These are phyloP conservation scores for Parazoanthus darwini DNA, from an alignment of 92 coral and sea anemone species.

Conservation along the genomic window DNA sequence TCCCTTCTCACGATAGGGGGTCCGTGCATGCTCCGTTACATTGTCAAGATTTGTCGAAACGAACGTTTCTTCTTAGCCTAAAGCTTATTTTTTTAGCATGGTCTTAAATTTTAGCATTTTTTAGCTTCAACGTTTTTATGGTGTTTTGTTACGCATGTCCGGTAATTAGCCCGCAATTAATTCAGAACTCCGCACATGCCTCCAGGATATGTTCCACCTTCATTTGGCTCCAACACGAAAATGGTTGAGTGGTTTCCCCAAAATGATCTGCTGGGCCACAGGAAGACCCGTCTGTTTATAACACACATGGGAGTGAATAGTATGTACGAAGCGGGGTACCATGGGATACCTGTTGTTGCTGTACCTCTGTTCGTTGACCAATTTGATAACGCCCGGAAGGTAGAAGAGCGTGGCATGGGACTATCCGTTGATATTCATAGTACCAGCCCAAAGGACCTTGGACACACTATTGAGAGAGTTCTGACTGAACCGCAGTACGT, in stretches of 20 bases:
- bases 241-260: neutral
- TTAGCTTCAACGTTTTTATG: too few relatives aligned
- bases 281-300: neutral
- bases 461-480: neutral
- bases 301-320: neutral
- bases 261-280: constrained; percentile 2
- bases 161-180: too few relatives aligned
- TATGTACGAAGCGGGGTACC: constrained; percentile 1
- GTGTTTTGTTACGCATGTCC: too few relatives aligned
- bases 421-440: neutral
- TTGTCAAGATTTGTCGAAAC: too few relatives aligned
- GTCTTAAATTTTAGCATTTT: too few relatives aligned
- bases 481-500: constrained; percentile 5
- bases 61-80: neutral
- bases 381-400: neutral
- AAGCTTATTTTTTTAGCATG: neutral
- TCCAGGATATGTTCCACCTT: neutral
- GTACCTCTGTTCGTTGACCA: neutral
- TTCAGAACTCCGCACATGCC: too few relatives aligned
- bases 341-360: neutral
- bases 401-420: neutral
- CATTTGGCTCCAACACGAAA: neutral
- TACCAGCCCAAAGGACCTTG: neutral
- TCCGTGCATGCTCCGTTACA: too few relatives aligned
- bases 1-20: too few relatives aligned